Conservation (phyloP, 2,797 vertebrate species). For the Sitta carolinensis region DNA sequence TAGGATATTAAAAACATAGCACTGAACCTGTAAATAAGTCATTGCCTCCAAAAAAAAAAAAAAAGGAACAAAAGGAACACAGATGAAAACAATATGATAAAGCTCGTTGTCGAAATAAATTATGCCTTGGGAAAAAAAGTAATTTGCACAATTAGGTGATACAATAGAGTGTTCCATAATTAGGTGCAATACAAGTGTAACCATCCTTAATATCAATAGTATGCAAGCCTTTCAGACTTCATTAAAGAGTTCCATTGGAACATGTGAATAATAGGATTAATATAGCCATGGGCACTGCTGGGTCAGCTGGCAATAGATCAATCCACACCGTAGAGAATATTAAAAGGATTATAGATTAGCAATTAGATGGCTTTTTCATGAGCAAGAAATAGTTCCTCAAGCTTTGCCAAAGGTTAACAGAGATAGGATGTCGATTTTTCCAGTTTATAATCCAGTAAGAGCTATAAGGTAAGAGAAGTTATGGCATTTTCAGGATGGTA, state of each 20-base stretch:
- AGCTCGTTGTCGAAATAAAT: constrained; percentile 9
- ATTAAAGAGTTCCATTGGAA: constrained; percentile 78
- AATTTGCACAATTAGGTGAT: constrained; percentile 60
- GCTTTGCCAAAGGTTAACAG: constrained; percentile 81
- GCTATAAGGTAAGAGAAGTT: constrained; percentile 47
- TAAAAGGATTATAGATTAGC: constrained; percentile 98
- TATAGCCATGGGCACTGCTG: constrained; percentile 84
- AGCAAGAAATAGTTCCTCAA: constrained; percentile 78
- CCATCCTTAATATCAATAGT: constrained; percentile 71
- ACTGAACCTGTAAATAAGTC: background rate
- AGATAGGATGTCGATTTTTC: constrained; percentile 74
- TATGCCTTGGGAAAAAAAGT: constrained; percentile 23
- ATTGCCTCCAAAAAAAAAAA: background rate
- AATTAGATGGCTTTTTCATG: constrained; percentile 93
- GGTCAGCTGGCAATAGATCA: constrained; percentile 91
- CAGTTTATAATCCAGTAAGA: constrained; percentile 73
- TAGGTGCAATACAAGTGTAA: constrained; percentile 67
- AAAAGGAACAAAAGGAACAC: background rate
- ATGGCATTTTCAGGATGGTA: constrained; percentile 52
- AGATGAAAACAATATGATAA: constrained; percentile 37
- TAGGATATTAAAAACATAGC: background rate
- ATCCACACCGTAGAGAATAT: constrained; percentile 86
- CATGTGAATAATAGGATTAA: constrained; percentile 93
- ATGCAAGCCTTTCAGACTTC: constrained; percentile 71
- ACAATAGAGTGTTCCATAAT: constrained; percentile 69